Percentiles rank a stretch among this genome's conserved stretches.
Conservation (phyloP, 2,113 vertebrate species). For the Hydrolagus affinis region DNA sequence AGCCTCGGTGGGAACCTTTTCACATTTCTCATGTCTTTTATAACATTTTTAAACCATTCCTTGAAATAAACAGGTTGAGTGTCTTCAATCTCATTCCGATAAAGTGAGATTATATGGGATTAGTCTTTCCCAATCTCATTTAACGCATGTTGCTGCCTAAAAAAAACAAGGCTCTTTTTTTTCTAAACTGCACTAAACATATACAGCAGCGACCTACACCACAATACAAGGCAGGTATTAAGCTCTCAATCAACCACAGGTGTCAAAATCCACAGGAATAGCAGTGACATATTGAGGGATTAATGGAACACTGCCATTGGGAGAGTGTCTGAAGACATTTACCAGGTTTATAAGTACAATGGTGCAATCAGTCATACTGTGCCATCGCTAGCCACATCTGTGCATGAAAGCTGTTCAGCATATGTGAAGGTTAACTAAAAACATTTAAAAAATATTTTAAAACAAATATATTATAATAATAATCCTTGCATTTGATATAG, state of each 20-base stretch:
- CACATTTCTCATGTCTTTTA: too few relatives aligned
- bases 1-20: too few relatives aligned
- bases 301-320: neutral
- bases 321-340: neutral
- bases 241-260: neutral
- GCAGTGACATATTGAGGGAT: neutral
- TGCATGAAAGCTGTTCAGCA: neutral
- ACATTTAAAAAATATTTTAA: neutral
- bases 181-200: neutral
- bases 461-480: too few relatives aligned
- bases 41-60: too few relatives aligned
- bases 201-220: neutral
- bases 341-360: neutral
- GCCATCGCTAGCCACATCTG: neutral
- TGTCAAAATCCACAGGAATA: neutral
- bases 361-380: too few relatives aligned
- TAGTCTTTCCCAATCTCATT: neutral
- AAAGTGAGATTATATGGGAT: neutral
- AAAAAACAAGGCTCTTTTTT: neutral
- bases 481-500: too few relatives aligned
- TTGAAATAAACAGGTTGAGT: neutral
- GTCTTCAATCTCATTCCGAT: neutral
- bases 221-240: neutral
- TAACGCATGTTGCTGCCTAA: neutral
- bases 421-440: neutral